phyloP scores from a whole-genome alignment of 2,888 invertebrate genomes.

The Habrosyne pyritoides region DNA sequence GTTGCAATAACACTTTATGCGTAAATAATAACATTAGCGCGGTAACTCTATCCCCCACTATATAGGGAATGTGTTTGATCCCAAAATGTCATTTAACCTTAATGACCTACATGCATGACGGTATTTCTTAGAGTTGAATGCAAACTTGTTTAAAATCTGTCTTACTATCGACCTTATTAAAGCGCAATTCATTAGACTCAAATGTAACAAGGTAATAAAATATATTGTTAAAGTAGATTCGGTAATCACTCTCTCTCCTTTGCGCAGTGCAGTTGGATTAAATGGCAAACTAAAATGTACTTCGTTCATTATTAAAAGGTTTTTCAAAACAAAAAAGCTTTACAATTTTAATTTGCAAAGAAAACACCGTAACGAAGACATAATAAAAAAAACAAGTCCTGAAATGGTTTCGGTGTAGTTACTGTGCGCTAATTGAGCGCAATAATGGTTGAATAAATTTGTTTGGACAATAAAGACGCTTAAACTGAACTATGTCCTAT shows the following conservation, averaged over 20 bases:
- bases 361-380: conserved; percentile 47
- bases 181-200: not conserved
- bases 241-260: conserved; percentile 29
- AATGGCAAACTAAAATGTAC: conserved; percentile 35
- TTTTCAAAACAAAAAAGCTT: conserved; percentile 29
- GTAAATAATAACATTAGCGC: not conserved
- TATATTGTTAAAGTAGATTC: conserved; percentile 24
- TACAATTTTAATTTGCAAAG: conserved; percentile 31
- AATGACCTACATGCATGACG: too few relatives aligned
- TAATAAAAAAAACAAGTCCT: conserved; percentile 58
- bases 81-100: too few relatives aligned
- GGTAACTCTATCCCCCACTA: not conserved
- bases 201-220: conserved; percentile 1
- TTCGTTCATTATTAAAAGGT: conserved; percentile 43
- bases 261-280: conserved; percentile 22
- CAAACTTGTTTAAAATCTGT: too few relatives aligned
- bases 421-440: conserved; percentile 65
- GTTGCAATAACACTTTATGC: conserved; percentile 13
- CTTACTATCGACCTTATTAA: not conserved
- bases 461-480: conserved; percentile 76
- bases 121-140: too few relatives aligned
- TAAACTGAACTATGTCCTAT: conserved; percentile 78
- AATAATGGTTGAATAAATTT: conserved; percentile 75
- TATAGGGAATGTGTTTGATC: not conserved
- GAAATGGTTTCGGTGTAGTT: conserved; percentile 49